phyloP scores from a whole-genome alignment of 1,140 invertebrate species.

The Drosophila yakuba region DNA sequence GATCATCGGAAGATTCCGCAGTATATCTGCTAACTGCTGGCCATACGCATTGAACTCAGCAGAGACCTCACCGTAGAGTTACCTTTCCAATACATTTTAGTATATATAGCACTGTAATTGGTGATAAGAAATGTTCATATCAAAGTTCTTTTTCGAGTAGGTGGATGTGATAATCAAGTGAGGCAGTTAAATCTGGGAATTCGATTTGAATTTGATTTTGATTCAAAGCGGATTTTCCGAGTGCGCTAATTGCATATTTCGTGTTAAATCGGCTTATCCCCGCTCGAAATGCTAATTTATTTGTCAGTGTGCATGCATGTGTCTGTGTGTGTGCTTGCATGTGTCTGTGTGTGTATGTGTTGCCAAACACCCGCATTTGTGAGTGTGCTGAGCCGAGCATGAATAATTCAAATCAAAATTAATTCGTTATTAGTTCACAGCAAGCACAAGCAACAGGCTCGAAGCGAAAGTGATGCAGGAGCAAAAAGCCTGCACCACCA shows the following conservation, averaged over 20 bases:
- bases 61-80: neutral
- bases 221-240: slow-evolving; percentile 13
- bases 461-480: neutral
- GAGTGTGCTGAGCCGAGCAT: slow-evolving; percentile 53
- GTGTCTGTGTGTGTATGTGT: neutral
- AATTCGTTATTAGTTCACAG: slow-evolving; percentile 77
- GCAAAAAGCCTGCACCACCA: slow-evolving; percentile 31
- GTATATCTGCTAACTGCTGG: neutral
- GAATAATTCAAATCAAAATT: slow-evolving; percentile 77
- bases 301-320: slow-evolving; percentile 13
- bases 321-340: neutral
- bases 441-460: slow-evolving; percentile 57
- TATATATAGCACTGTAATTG: too few species aligned
- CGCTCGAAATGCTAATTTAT: slow-evolving; percentile 57
- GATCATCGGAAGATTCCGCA: slow-evolving; percentile 10
- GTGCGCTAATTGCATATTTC: slow-evolving; percentile 57
- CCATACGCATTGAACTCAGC: too few species aligned
- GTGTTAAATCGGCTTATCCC: slow-evolving; percentile 64
- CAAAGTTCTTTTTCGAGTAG: too few species aligned
- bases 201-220: slow-evolving; percentile 12
- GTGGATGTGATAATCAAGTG: neutral
- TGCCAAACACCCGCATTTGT: slow-evolving; percentile 8
- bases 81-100: neutral
- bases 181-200: slow-evolving; percentile 1
- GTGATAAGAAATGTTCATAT: too few species aligned